Percentiles rank a stretch among this genome's conserved stretches.
Evolutionary conservation across 2,888 invertebrate species (phyloP).

Genomic region (Itoplectis maculator): DNA sequence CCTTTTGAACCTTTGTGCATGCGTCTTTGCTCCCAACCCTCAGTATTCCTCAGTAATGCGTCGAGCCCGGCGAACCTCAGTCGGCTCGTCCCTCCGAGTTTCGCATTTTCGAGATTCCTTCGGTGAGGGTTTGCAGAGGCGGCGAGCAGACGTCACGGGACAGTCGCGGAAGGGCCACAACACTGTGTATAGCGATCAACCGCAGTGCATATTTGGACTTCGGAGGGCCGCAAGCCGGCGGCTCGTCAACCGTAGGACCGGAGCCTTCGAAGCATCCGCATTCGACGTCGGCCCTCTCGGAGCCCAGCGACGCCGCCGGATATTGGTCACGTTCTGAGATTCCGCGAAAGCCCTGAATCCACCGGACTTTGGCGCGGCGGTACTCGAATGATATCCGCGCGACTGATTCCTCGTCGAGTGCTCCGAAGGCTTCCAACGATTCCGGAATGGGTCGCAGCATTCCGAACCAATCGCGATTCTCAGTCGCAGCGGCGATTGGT

Average conservation of each 20-base stretch:
- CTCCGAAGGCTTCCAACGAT: slow-evolving; percentile 35
- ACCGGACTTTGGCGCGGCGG: slow-evolving; percentile 33
- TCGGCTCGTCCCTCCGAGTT: slow-evolving; percentile 21
- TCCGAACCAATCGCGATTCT: slow-evolving; percentile 12
- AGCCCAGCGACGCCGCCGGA: slow-evolving; percentile 31
- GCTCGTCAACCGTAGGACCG: slow-evolving; percentile 68
- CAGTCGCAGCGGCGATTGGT: no score
- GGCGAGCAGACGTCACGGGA: slow-evolving; percentile 45
- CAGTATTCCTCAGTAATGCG: background rate
- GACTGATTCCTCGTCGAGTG: slow-evolving; percentile 19
- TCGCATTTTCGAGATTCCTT: slow-evolving; percentile 61
- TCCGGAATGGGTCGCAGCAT: slow-evolving; percentile 36
- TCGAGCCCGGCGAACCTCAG: slow-evolving; percentile 7
- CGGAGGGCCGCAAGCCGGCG: slow-evolving; percentile 37
- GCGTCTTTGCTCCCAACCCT: background rate
- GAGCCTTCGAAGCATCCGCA: slow-evolving; percentile 58
- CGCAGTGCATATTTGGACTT: slow-evolving; percentile 41
- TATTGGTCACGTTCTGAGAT: slow-evolving; percentile 49
- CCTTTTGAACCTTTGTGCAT: background rate
- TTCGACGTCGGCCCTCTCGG: slow-evolving; percentile 66
- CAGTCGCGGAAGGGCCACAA: slow-evolving; percentile 66
- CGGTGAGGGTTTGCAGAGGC: no score
- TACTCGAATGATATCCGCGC: slow-evolving; percentile 41
- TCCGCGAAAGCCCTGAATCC: slow-evolving; percentile 42
- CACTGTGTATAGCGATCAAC: slow-evolving; percentile 55